Evolutionary conservation across 2,888 invertebrate species (phyloP).

Genomic region (Andricus curvator): DNA sequence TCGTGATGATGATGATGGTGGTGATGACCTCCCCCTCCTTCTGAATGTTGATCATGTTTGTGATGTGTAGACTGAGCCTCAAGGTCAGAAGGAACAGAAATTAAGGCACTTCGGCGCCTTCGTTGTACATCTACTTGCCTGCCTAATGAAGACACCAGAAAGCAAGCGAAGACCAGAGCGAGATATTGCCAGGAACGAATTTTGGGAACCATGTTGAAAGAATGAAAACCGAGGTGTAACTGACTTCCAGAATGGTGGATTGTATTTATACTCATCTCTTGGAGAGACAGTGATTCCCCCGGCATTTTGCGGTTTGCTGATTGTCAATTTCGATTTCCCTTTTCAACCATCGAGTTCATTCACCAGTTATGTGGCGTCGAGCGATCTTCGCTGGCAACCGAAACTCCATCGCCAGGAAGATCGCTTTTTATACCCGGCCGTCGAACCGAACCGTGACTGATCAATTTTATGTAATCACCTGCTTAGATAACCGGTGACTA

Average conservation of each 20-base stretch:
- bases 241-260: background rate
- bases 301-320: background rate
- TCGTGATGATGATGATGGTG: slow-evolving; percentile 85
- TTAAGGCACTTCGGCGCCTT: background rate
- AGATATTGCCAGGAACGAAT: background rate
- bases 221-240: background rate
- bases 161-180: background rate
- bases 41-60: slow-evolving; percentile 79
- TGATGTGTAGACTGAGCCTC: slow-evolving; percentile 49
- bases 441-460: background rate
- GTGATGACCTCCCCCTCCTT: slow-evolving; percentile 86
- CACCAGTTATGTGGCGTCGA: background rate
- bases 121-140: background rate
- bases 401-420: background rate
- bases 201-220: background rate
- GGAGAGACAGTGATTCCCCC: slow-evolving; percentile 2
- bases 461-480: background rate
- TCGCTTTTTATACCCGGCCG: background rate
- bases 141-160: background rate
- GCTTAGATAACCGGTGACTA: background rate
- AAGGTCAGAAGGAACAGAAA: slow-evolving; percentile 46
- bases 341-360: background rate
- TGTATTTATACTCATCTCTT: background rate
- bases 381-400: background rate
- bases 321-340: background rate